Conservation (phyloP, 2,888 invertebrate species). For the Stenodera caucasica region DNA sequence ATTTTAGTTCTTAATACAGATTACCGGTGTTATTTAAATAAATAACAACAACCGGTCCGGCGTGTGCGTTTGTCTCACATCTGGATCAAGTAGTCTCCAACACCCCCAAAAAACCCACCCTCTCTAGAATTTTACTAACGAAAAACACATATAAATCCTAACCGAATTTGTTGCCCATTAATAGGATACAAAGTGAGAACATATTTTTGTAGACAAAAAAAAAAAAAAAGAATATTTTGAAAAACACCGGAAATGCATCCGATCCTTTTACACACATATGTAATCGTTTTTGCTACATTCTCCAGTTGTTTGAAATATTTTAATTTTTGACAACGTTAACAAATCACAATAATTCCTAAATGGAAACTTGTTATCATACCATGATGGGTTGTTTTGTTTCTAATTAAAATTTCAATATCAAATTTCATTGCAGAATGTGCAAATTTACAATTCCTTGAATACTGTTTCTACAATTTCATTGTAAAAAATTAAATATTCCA, state of each 20-base stretch:
- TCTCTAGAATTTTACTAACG: neutral
- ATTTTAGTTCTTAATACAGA: neutral
- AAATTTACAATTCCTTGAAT: no score
- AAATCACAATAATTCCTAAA: conserved; percentile 32
- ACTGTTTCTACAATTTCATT: no score
- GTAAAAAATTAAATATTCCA: no score
- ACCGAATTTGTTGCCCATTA: conserved; percentile 49
- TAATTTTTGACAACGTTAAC: conserved; percentile 44
- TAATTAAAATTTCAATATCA: conserved; percentile 12
- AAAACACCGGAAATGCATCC: conserved; percentile 46
- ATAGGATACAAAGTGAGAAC: conserved; percentile 54
- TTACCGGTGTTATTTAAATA: conserved; percentile 27
- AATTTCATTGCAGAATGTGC: neutral
- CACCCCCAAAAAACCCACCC: neutral
- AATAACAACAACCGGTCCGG: conserved; percentile 12
- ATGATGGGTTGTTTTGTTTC: conserved; percentile 14
- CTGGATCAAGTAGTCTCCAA: conserved; percentile 18
- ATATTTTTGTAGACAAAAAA: conserved; percentile 37
- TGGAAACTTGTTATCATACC: conserved; percentile 10
- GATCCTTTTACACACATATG: conserved; percentile 38
- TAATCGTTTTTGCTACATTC: conserved; percentile 26
- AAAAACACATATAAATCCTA: conserved; percentile 48
- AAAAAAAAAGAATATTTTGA: conserved; percentile 39
- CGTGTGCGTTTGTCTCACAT: conserved; percentile 22
- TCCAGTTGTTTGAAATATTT: conserved; percentile 50